Base-by-base conservation (phyloP, 2,797 vertebrate species). In the Hydrocynus forskahlii region DNA sequence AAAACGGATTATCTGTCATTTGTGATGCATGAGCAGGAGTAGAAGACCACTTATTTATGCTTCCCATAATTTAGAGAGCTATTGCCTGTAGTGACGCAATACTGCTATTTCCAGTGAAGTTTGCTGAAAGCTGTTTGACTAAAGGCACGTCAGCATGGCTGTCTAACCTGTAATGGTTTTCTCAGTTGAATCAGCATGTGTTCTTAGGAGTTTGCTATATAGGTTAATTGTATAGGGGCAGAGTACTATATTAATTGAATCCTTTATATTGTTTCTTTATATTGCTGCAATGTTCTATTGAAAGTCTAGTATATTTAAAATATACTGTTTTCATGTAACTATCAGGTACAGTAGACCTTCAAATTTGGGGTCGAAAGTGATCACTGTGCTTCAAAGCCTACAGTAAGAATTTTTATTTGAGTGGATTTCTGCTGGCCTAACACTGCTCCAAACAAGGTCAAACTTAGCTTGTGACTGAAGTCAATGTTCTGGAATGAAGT, bases 21-120 rank as follows among this genome's bases (percentile, higher is more conserved):
- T 75, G 70, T 91, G 87, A 90, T 91, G 86, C 35, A 4, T 35
- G 35, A 35, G 35, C 35, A 35, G 2, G 2, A 35, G 35, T 35
- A 35, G 35, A 89, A 79, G 88, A 81, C 59, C 85, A 87, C 90
- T 87, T 92, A 92, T 91, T 90, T 14, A 5, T 14, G 14, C 13
- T 62, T 62, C 12, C 10, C 23, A 4, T 62, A 21, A 23, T 59
- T 59, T 21, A 59, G 57, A 23, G n/a, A 59, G n/a, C n/a, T 21
- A 13, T 23, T 59, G 57, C n/a, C 57, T 9, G n/a, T 59, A 25
- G 59, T 91, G 88, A 92, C 87, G 84, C 82, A 45, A 35, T 84
- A 86, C 85, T 89, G 85, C 87, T 82, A 83, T 90, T 88, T 89
- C 82, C 23, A 85, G 86, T 79, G 86, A 91, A 88, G 86, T 84